Base-by-base conservation (phyloP, 1,140 invertebrate species). In the Drosophila repletoides region DNA sequence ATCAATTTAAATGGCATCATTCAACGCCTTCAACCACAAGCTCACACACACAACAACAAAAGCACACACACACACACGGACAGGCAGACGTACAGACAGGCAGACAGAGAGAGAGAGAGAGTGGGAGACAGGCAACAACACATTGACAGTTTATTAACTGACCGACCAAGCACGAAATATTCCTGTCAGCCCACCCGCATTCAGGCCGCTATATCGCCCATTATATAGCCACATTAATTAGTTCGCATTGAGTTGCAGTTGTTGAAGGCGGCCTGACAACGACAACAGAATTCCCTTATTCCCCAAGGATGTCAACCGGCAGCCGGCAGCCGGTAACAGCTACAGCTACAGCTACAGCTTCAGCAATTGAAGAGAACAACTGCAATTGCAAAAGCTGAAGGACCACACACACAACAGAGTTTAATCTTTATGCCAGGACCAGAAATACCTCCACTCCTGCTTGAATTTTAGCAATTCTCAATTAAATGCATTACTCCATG, bases 61-160 rank as follows among this genome's bases (percentile, higher is more conserved):
- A 40, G 36, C 52, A 55, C 56, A 55, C 43, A 77, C 28, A 40
- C 53, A 48, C 22, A 40, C 28, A 36, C 34, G 67, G 41, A 43
- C 21, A 21, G 10, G 21, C 12, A 22, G 58, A 34, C 31, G n/a
- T 24, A 2, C 26, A 26, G 2, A 14, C 10, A 6, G n/a, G 12
- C 5, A 48, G 28, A 33, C 45, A 36, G 6, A 56, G 6, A 41
- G 1, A 40, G 40, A 60, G 38, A 40, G 49, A 43, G 48, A 80
- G 22, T 48, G 45, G 55, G n/a, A n/a, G n/a, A n/a, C n/a, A n/a
- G n/a, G n/a, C 33, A 64, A 38, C 51, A 83, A 65, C 69, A 61
- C 55, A 60, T 86, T 86, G 79, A 79, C 80, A 72, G 79, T 86
- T 75, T 84, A 84, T 84, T 84, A 86, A 86, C 74, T 75, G 80